These are phyloP conservation scores for Chelidonichthys spinosus DNA, from an alignment of 2,797 vertebrate genomes.

Conservation along the genomic window DNA sequence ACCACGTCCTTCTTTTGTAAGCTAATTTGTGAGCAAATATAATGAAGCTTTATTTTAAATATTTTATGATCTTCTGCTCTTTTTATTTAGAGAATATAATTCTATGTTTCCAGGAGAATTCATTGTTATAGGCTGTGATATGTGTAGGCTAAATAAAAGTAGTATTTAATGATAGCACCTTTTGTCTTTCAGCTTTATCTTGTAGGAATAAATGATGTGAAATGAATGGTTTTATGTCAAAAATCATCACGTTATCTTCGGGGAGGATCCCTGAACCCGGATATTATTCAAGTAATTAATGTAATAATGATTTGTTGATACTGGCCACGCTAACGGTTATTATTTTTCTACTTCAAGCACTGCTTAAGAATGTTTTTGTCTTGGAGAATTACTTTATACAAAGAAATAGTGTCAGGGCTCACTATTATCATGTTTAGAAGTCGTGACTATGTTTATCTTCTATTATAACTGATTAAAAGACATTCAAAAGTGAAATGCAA, in stretches of 20 bases:
- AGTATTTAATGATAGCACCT: not conserved
- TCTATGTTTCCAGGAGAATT: not conserved
- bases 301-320: not conserved
- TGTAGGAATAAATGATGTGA: not conserved
- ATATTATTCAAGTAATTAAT: not conserved
- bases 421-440: conserved; percentile 47
- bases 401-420: conserved; percentile 14
- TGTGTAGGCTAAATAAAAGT: not conserved
- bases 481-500: conserved; percentile 74
- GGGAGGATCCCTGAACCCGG: not conserved
- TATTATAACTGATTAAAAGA: conserved; percentile 75
- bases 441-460: conserved; percentile 47
- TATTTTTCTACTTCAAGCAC: not conserved
- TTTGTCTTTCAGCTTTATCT: not conserved
- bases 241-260: not conserved
- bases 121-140: not conserved
- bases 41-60: not conserved
- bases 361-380: conserved; percentile 32
- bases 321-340: not conserved
- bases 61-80: not conserved
- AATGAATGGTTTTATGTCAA: not conserved
- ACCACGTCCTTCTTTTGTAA: not conserved
- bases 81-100: not conserved
- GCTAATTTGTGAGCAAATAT: not conserved
- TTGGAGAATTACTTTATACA: conserved; percentile 22